Evolutionary conservation across 2,113 vertebrate species (phyloP).

Genomic region (Pitta sordida): DNA sequence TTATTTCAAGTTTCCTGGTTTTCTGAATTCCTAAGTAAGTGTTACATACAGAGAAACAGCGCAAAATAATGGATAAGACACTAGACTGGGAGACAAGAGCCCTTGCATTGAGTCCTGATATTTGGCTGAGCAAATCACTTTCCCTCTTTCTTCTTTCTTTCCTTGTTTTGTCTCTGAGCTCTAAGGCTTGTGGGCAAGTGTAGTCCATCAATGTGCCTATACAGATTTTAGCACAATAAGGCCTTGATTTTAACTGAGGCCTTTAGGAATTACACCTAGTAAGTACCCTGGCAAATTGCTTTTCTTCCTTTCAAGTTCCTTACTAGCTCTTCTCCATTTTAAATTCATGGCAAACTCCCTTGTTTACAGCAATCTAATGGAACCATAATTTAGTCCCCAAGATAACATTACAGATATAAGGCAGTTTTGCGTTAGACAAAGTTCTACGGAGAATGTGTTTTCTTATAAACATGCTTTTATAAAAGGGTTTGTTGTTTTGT

Average conservation of each 20-base stretch:
- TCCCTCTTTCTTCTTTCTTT: not conserved
- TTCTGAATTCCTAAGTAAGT: not conserved
- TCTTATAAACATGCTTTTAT: slow-evolving; percentile 67
- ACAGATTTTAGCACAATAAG: not conserved
- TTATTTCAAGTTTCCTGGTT: not conserved
- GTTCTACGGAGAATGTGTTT: slow-evolving; percentile 50
- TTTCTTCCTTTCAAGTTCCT: not conserved
- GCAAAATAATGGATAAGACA: not conserved
- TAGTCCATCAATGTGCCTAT: not conserved
- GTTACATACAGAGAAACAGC: not conserved
- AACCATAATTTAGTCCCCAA: not conserved
- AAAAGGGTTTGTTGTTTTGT: slow-evolving; percentile 59
- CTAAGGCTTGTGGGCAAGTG: not conserved
- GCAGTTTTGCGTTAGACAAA: slow-evolving; percentile 46
- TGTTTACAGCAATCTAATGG: slow-evolving; percentile 3
- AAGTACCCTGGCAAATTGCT: not conserved
- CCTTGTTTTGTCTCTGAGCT: not conserved
- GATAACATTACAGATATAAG: slow-evolving; percentile 34
- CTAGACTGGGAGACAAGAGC: not conserved
- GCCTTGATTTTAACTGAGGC: not conserved
- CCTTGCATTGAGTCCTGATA: not conserved
- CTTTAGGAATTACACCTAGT: not conserved
- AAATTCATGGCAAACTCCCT: not conserved
- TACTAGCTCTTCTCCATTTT: not conserved
- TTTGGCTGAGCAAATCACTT: not conserved